Base-by-base conservation (phyloP, 1,140 invertebrate species). In the Pomacea maculata region DNA sequence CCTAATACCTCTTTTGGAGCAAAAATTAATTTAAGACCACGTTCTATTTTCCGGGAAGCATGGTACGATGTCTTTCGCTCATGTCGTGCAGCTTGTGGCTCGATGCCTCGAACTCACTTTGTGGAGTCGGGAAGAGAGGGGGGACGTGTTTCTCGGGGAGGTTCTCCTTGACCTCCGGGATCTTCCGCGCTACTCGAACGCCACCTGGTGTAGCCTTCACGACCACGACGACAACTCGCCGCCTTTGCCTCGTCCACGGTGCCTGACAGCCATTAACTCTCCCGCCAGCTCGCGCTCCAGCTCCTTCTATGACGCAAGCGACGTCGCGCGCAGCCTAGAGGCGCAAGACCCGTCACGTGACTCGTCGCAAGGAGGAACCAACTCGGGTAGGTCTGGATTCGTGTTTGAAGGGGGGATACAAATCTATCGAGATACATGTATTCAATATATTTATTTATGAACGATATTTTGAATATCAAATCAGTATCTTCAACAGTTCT, bases 101-200 rank as follows among this genome's bases (percentile, higher is more conserved):
- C 94, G 95, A 80, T 94, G 94, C 21, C 93, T 98, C 52, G 96
- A 97, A 87, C 75, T 90, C 8, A 96, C 96, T 11, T 92, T 97
- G 8, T 98, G 96, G 96, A 96, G 97, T 89, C 93, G 95, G 78
- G 94, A 94, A 80, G 95, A 95, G 3, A 95, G 95, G 82, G 95
- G 54, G 83, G 95, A 95, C 83, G 93, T 95, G 25, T 97, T 97
- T 84, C 80, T 90, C 12, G 90, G 89, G 17, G 89, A 91, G 77
- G 84, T 92, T 15, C 81, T 90, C 0, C 75, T 91, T 12, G 88
- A 90, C n/a, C 93, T 97, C 45, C 95, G 95, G 87, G 96, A 97
- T 91, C 95, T 95, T 10, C 95, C 96, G 85, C 93, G 97, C 71
- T 95, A 96, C 86, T 95, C 96, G 86, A 94, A 95, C 80, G 67